These are phyloP conservation scores for Agriopis leucophaearia DNA, from an alignment of 2,888 invertebrate species.

Conservation along the genomic window DNA sequence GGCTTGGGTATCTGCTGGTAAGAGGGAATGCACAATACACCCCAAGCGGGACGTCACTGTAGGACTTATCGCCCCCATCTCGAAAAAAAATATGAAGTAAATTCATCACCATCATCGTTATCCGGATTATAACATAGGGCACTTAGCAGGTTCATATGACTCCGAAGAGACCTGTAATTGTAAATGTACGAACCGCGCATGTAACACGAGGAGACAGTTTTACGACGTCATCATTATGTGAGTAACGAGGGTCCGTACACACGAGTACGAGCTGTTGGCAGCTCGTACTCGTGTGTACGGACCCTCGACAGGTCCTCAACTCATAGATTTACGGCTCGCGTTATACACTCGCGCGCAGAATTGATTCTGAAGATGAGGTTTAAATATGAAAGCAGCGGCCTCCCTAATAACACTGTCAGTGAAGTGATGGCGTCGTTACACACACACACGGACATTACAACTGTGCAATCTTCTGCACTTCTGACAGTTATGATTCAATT, in stretches of 20 bases:
- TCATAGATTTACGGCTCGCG: not conserved
- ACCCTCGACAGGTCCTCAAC: not conserved
- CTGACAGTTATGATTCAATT: not conserved
- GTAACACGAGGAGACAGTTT: not conserved
- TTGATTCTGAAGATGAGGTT: constrained; percentile 31
- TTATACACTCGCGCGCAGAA: constrained; percentile 17
- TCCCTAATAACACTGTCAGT: constrained; percentile 35
- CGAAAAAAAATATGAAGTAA: too few species aligned
- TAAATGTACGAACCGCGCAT: not conserved
- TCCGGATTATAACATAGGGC: too few species aligned
- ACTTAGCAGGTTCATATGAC: too few species aligned
- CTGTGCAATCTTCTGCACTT: not conserved
- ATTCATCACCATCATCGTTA: too few species aligned
- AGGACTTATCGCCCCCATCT: too few species aligned
- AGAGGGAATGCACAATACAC: too few species aligned
- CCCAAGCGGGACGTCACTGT: too few species aligned
- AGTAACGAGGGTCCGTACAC: not conserved
- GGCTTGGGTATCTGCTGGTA: too few species aligned
- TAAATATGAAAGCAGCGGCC: constrained; percentile 22
- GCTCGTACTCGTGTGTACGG: not conserved
- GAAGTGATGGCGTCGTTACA: not conserved
- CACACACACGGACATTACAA: not conserved
- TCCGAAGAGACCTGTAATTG: not conserved
- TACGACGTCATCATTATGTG: not conserved
- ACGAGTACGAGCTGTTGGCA: too few species aligned